Conservation (phyloP, 2,888 invertebrate genomes). For the Malacosoma neustria region DNA sequence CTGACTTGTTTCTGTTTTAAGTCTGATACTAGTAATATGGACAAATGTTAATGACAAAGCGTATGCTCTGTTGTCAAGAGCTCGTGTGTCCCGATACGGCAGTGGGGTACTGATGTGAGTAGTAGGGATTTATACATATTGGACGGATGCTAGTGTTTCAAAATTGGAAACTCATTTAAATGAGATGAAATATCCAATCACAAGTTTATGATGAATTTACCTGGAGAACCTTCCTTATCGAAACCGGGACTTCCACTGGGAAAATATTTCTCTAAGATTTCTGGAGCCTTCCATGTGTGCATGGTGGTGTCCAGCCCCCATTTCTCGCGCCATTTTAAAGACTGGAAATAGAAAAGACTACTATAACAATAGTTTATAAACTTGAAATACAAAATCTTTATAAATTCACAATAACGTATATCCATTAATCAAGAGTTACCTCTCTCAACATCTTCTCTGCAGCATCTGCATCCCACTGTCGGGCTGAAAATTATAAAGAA, state of each 20-base stretch:
- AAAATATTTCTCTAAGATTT: slow-evolving; percentile 80
- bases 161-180: too few relatives aligned
- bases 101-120: too few relatives aligned
- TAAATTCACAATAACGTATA: slow-evolving; percentile 1
- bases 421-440: slow-evolving; percentile 74
- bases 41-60: too few relatives aligned
- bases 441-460: slow-evolving; percentile 94
- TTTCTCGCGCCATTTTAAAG: slow-evolving; percentile 81
- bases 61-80: too few relatives aligned
- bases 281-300: slow-evolving; percentile 81
- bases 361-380: too few relatives aligned
- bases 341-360: slow-evolving; percentile 56
- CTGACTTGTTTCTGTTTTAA: too few relatives aligned
- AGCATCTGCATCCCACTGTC: slow-evolving; percentile 89
- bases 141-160: too few relatives aligned
- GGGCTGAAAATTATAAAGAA: slow-evolving; percentile 75
- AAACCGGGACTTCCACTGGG: slow-evolving; percentile 87
- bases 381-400: slow-evolving; percentile 6
- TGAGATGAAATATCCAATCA: too few relatives aligned
- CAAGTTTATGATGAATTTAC: slow-evolving; percentile 39
- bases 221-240: slow-evolving; percentile 89
- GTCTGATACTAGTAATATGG: too few relatives aligned
- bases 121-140: too few relatives aligned
- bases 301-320: slow-evolving; percentile 83
- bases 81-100: too few relatives aligned